phyloP scores from a whole-genome alignment of 2,797 vertebrate species.

The Lepus oiostolus region DNA sequence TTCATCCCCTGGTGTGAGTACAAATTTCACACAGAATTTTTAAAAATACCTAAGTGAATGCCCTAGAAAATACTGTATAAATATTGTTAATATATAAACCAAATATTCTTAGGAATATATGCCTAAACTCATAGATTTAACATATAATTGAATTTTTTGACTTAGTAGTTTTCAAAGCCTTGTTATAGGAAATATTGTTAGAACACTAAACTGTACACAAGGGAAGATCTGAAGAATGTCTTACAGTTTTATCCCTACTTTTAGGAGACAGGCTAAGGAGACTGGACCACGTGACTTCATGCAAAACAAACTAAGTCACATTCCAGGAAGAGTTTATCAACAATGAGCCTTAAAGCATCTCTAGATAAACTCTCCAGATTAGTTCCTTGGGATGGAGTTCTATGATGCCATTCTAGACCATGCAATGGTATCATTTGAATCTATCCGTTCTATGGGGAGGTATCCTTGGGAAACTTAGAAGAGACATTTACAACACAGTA shows the following conservation, averaged over 20 bases:
- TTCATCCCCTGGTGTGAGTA: constrained; percentile 6
- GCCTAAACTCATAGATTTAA: constrained; percentile 48
- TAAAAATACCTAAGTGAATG: background rate
- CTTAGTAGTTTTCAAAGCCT: constrained; percentile 51
- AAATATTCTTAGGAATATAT: background rate
- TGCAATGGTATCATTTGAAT: constrained; percentile 76
- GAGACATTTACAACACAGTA: constrained; percentile 85
- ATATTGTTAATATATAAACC: constrained; percentile 29
- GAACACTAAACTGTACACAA: constrained; percentile 53
- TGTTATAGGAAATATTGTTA: constrained; percentile 68
- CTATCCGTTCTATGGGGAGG: constrained; percentile 75
- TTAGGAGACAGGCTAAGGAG: constrained; percentile 69
- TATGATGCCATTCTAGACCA: constrained; percentile 83
- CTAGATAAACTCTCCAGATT: constrained; percentile 81
- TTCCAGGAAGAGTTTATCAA: constrained; percentile 85
- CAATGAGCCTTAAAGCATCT: constrained; percentile 73
- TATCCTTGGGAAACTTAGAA: constrained; percentile 69
- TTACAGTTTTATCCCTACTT: constrained; percentile 57
- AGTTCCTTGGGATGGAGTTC: constrained; percentile 81
- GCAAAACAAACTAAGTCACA: constrained; percentile 79
- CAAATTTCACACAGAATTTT: constrained; percentile 48
- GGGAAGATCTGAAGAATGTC: constrained; percentile 64
- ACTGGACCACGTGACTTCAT: constrained; percentile 80
- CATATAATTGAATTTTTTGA: background rate
- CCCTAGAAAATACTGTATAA: constrained; percentile 68